Percentiles rank a stretch among this genome's conserved stretches.
phyloP scores from a whole-genome alignment of 2,113 vertebrate species.

The Turnix velox region DNA sequence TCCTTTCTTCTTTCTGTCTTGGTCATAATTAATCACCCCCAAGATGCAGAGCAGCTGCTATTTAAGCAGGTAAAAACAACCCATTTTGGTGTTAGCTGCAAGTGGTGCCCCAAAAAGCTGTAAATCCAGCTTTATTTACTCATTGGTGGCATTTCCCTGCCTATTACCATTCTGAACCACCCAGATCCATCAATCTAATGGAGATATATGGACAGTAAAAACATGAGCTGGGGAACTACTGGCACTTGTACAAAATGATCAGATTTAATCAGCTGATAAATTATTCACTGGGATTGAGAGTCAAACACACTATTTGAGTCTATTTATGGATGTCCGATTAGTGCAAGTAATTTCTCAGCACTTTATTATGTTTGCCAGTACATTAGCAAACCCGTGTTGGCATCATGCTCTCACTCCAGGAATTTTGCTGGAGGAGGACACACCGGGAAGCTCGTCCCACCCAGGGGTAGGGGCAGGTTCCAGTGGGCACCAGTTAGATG shows the following conservation, averaged over 20 bases:
- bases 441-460: not conserved
- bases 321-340: conserved; percentile 45
- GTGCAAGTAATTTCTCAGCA: conserved; percentile 25
- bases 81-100: not conserved
- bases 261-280: conserved; percentile 61
- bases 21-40: not conserved
- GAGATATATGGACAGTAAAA: conserved; percentile 30
- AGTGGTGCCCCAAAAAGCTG: not conserved
- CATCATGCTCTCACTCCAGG: conserved; percentile 6
- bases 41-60: not conserved
- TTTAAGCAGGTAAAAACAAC: not conserved
- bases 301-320: conserved; percentile 14
- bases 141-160: not conserved
- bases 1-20: not conserved
- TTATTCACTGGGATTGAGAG: conserved; percentile 42
- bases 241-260: conserved; percentile 14
- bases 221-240: conserved; percentile 3
- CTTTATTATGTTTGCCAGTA: conserved; percentile 52
- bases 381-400: conserved; percentile 1
- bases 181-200: conserved; percentile 20
- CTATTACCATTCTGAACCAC: not conserved
- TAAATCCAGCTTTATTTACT: conserved; percentile 37
- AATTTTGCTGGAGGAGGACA: not conserved
- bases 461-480: not conserved
- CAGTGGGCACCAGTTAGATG: not conserved